phyloP scores from a whole-genome alignment of 2,797 vertebrate species.

The Gymnoscopelus braueri region DNA sequence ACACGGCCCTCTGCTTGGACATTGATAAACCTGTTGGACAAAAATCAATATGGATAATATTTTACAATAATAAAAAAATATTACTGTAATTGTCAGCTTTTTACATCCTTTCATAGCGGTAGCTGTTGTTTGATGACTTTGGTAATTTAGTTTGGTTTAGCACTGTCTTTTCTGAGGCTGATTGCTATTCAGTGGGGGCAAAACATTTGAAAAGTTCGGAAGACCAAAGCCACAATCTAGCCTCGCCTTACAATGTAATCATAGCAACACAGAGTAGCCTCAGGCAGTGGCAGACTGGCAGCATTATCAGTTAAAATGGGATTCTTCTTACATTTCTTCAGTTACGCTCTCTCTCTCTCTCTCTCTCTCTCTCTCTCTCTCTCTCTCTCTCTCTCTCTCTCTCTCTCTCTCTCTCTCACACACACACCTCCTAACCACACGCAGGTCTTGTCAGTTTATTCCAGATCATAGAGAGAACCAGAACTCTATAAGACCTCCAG shows the following conservation, averaged over 20 bases:
- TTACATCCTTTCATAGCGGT: slow-evolving; percentile 29
- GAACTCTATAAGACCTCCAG: too few species aligned
- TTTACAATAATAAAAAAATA: slow-evolving; percentile 21
- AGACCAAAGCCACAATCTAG: slow-evolving; percentile 35
- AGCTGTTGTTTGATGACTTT: slow-evolving; percentile 44
- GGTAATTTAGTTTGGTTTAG: neutral
- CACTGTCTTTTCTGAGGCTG: slow-evolving; percentile 19
- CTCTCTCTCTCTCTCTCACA: slow-evolving; percentile 5
- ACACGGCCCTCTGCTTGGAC: neutral
- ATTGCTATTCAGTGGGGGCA: slow-evolving; percentile 30
- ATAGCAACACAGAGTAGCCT: slow-evolving; percentile 36
- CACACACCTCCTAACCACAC: slow-evolving; percentile 28
- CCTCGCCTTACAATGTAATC: slow-evolving; percentile 22
- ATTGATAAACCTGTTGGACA: neutral
- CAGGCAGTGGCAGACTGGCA: slow-evolving; percentile 21
- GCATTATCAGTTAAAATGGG: slow-evolving; percentile 29
- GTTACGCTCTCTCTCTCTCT: neutral
- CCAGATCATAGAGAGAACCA: too few species aligned
- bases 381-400: neutral
- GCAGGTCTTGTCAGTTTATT: slow-evolving; percentile 13
- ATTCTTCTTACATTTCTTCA: slow-evolving; percentile 13
- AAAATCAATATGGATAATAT: slow-evolving; percentile 15
- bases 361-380: neutral
- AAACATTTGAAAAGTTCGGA: slow-evolving; percentile 46
- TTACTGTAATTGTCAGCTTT: slow-evolving; percentile 34